A percentile compares a stretch with the other conserved stretches of the same genome.
Evolutionary conservation across 2,797 vertebrate genomes (phyloP).

Genomic region (Paramormyrops hopkinsi): DNA sequence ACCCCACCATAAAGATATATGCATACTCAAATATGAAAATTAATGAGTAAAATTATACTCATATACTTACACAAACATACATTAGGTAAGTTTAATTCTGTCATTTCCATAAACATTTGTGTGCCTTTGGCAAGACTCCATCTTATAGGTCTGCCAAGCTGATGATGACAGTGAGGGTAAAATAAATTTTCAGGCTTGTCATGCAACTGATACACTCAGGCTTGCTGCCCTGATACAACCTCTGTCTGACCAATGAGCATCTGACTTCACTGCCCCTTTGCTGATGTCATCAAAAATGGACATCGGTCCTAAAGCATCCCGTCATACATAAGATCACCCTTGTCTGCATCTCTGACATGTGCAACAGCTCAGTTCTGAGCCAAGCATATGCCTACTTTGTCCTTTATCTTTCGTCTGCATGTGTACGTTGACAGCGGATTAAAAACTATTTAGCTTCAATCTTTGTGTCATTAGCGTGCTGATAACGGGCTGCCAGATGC

Average conservation of each 20-base stretch:
- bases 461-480: background rate
- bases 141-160: background rate
- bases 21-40: background rate
- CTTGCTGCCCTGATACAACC: background rate
- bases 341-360: background rate
- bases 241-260: background rate
- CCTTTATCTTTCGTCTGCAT: background rate
- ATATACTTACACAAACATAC: background rate
- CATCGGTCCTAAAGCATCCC: background rate
- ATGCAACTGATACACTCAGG: background rate
- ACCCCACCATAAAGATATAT: background rate
- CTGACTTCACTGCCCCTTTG: background rate
- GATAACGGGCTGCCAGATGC: background rate
- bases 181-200: background rate
- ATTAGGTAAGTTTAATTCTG: background rate
- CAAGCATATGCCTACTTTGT: background rate
- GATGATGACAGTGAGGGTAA: background rate
- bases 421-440: background rate
- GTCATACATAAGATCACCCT: background rate
- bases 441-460: background rate
- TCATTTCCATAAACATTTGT: background rate
- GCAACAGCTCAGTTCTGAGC: background rate
- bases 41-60: background rate
- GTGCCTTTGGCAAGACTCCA: background rate
- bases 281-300: slow-evolving; percentile 10